A percentile compares a stretch with the other conserved stretches of the same genome.
phyloP scores from a whole-genome alignment of 2,888 invertebrate species.

The Dexiosoma caninum region DNA sequence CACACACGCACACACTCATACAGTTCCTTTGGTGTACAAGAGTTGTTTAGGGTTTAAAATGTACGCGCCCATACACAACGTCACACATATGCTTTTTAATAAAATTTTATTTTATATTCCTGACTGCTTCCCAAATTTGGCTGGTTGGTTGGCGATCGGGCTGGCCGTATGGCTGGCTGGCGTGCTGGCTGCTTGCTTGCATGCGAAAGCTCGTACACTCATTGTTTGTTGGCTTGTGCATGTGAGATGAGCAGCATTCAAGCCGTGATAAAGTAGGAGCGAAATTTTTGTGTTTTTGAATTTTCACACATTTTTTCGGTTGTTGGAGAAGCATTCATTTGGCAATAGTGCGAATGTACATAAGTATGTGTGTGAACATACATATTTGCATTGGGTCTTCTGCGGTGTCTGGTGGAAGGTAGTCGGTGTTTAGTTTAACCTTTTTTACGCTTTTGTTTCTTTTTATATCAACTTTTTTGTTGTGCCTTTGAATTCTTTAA shows the following conservation, averaged over 20 bases:
- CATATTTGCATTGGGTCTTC: constrained; percentile 53
- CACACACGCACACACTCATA: constrained; percentile 14
- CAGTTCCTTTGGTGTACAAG: constrained; percentile 44
- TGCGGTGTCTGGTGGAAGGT: constrained; percentile 35
- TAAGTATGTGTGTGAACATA: neutral
- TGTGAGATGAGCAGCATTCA: constrained; percentile 59
- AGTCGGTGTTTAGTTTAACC: constrained; percentile 34
- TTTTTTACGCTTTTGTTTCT: constrained; percentile 34
- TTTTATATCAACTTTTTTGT: constrained; percentile 24
- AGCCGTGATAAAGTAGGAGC: constrained; percentile 63
- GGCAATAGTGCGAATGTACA: constrained; percentile 27
- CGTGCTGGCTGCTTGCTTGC: constrained; percentile 6
- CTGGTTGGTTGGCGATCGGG: constrained; percentile 18
- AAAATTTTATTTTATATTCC: constrained; percentile 52
- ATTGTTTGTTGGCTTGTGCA: constrained; percentile 25
- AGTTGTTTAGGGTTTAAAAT: constrained; percentile 35
- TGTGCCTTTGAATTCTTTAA: constrained; percentile 47
- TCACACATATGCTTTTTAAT: constrained; percentile 13
- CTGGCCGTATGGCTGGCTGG: neutral
- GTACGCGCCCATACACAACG: neutral
- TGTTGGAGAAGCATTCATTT: constrained; percentile 51
- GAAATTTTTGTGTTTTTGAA: constrained; percentile 61
- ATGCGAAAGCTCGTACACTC: constrained; percentile 30
- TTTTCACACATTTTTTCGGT: constrained; percentile 62
- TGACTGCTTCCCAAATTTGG: constrained; percentile 44